These are phyloP conservation scores for Enteromius afrohamiltoni DNA, from an alignment of 2,797 vertebrate species.

Conservation along the genomic window DNA sequence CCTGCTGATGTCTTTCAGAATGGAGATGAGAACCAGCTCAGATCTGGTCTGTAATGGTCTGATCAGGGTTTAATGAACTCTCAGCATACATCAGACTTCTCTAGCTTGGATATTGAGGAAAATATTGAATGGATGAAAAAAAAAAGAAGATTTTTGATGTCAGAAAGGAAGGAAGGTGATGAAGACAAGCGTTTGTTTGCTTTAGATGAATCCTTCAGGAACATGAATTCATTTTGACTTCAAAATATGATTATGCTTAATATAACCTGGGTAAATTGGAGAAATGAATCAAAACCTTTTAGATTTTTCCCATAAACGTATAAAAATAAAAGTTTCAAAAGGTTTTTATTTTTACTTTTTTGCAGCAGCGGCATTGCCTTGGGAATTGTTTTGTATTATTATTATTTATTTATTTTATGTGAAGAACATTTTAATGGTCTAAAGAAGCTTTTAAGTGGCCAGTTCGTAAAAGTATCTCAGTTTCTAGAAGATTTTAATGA, in stretches of 20 bases:
- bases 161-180: not conserved
- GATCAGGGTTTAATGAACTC: not conserved
- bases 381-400: no score
- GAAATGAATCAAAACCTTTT: not conserved
- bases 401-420: not conserved
- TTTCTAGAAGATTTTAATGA: no score
- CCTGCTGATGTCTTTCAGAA: constrained; percentile 19
- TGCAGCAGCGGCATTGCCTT: no score
- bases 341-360: no score
- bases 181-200: constrained; percentile 10
- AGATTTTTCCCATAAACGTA: not conserved
- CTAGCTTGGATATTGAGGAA: not conserved
- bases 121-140: not conserved
- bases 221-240: not conserved
- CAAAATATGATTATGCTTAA: not conserved
- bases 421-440: not conserved
- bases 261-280: not conserved
- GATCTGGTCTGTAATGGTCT: not conserved
- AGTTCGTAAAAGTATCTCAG: no score
- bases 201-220: not conserved
- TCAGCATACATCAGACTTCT: not conserved
- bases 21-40: constrained; percentile 2
- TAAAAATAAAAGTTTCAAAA: not conserved
- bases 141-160: constrained; percentile 5
- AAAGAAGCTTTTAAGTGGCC: not conserved